Evolutionary conservation across 2,113 vertebrate species (phyloP).

Genomic region (Urocitellus parryii): DNA sequence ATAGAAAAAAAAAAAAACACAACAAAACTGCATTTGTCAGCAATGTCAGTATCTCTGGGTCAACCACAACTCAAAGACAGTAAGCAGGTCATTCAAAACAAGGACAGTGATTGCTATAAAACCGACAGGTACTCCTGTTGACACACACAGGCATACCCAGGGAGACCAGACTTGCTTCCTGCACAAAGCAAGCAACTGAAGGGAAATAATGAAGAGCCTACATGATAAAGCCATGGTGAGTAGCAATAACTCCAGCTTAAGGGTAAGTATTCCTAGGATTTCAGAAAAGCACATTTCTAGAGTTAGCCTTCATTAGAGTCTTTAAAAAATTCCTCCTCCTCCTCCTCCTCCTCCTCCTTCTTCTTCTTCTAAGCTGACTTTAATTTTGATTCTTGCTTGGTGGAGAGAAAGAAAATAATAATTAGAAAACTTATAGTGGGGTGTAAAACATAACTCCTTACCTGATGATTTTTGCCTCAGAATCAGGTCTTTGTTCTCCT

Average conservation of each 20-base stretch:
- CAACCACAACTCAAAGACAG: constrained; percentile 75
- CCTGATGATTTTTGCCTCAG: neutral
- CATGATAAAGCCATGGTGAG: constrained; percentile 50
- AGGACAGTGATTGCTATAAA: constrained; percentile 81
- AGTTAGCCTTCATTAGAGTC: neutral
- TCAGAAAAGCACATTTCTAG: constrained; percentile 7
- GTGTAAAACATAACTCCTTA: neutral
- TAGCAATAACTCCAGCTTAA: neutral
- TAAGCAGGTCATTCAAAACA: constrained; percentile 77
- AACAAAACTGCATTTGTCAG: neutral
- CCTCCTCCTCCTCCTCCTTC: too few species aligned
- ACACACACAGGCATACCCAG: neutral
- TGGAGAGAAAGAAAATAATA: constrained; percentile 47
- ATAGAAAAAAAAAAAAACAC: constrained; percentile 63
- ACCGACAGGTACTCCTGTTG: neutral
- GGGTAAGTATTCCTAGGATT: neutral
- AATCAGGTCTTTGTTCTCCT: too few species aligned
- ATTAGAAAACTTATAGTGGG: neutral
- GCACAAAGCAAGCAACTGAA: neutral
- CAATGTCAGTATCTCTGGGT: constrained; percentile 60
- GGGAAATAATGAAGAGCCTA: neutral
- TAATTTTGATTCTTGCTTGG: neutral
- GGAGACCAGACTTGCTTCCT: neutral
- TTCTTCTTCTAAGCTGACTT: neutral
- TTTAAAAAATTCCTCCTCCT: neutral